Evolutionary conservation across 2,797 vertebrate genomes (phyloP).

Genomic region (Perodicticus potto): DNA sequence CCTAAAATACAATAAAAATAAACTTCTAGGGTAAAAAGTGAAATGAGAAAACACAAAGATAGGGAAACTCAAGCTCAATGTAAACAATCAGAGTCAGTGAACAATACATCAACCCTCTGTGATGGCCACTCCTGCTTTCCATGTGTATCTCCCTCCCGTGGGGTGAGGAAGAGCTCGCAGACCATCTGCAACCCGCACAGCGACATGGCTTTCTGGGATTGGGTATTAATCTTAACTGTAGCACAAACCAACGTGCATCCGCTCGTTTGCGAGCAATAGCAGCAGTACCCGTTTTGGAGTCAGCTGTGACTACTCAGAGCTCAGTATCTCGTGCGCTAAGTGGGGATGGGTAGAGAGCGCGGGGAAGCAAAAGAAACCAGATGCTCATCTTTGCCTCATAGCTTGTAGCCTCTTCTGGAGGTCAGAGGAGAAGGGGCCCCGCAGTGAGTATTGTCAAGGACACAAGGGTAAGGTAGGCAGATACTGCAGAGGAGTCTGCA

Average conservation of each 20-base stretch:
- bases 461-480: neutral
- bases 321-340: no score
- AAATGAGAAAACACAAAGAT: neutral
- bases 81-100: neutral
- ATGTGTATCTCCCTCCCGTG: rapidly evolving
- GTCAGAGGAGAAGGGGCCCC: neutral
- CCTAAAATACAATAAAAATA: neutral
- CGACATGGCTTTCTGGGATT: rapidly evolving
- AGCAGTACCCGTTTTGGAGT: neutral
- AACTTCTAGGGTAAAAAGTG: neutral
- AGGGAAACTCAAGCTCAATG: neutral
- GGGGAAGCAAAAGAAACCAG: neutral
- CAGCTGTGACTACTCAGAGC: neutral
- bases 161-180: neutral
- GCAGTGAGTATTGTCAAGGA: neutral
- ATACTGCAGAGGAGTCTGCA: neutral
- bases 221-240: neutral
- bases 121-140: neutral
- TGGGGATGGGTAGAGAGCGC: neutral
- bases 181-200: neutral
- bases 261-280: neutral
- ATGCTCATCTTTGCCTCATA: neutral
- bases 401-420: neutral
- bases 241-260: neutral
- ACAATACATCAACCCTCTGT: neutral